A percentile compares a stretch with the other conserved stretches of the same genome.
phyloP scores from a whole-genome alignment of 2,113 vertebrate species.

The Meles meles region DNA sequence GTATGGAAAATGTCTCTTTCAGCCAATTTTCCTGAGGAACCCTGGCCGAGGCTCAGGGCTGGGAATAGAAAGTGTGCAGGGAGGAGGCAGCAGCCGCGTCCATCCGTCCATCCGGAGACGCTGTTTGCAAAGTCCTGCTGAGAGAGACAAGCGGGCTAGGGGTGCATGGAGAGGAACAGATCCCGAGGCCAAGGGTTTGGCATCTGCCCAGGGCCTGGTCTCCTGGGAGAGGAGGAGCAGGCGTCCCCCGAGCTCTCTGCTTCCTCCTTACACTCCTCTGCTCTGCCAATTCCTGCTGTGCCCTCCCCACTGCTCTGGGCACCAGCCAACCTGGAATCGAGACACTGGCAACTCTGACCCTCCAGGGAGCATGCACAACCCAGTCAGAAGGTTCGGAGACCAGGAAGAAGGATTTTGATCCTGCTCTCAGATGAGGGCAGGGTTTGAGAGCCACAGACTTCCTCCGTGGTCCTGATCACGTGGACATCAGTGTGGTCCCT shows the following conservation, averaged over 20 bases:
- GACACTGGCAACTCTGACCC: not conserved
- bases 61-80: conserved; percentile 73
- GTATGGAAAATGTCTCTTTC: conserved; percentile 74
- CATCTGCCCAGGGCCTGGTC: not conserved
- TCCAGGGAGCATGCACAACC: not conserved
- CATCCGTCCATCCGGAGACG: conserved; percentile 40
- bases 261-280: not conserved
- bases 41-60: conserved; percentile 63
- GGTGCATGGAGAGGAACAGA: not conserved
- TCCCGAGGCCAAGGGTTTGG: conserved; percentile 10
- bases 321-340: conserved; percentile 1
- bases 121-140: conserved; percentile 57
- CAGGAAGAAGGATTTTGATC: not conserved
- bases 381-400: not conserved
- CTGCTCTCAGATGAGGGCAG: not conserved
- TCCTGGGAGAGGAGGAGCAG: conserved; percentile 40
- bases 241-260: conserved; percentile 10
- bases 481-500: not conserved
- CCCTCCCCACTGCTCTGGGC: conserved; percentile 12
- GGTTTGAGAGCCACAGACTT: not conserved
- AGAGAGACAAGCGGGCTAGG: not conserved
- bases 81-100: conserved; percentile 54
- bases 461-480: not conserved
- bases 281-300: not conserved
- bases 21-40: conserved; percentile 72